Conservation (phyloP, 2,888 invertebrate species). For the Apotomis turbidana region DNA sequence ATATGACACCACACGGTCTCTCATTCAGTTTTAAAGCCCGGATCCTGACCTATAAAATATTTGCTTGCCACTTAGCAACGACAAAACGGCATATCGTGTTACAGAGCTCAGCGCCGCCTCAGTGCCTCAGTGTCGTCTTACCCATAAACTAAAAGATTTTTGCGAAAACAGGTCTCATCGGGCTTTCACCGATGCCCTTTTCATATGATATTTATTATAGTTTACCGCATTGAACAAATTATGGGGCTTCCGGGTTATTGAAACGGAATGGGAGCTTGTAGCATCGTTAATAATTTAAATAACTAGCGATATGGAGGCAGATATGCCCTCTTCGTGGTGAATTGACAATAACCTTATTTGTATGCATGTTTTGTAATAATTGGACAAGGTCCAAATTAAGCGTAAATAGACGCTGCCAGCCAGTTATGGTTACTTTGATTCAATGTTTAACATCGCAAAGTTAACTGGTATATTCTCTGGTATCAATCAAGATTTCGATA, state of each 20-base stretch:
- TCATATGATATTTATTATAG: slow-evolving; percentile 23
- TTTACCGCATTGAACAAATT: slow-evolving; percentile 18
- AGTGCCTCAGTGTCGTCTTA: slow-evolving; percentile 28
- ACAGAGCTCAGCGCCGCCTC: slow-evolving; percentile 31
- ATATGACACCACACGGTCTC: no score
- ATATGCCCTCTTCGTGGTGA: neutral
- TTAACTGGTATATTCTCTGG: no score
- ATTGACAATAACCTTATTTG: slow-evolving; percentile 10
- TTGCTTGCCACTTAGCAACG: slow-evolving; percentile 17
- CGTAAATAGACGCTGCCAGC: neutral
- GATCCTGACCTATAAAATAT: slow-evolving; percentile 8
- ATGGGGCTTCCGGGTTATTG: slow-evolving; percentile 16
- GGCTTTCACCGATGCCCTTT: slow-evolving; percentile 38
- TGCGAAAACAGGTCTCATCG: slow-evolving; percentile 18
- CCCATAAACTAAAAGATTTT: slow-evolving; percentile 29
- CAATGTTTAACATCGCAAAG: neutral
- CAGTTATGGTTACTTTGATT: neutral
- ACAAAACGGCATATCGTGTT: slow-evolving; percentile 28
- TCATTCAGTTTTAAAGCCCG: neutral
- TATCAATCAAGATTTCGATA: no score
- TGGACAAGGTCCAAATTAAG: neutral
- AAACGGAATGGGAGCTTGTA: slow-evolving; percentile 3
- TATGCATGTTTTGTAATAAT: slow-evolving; percentile 5
- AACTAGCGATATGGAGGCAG: slow-evolving; percentile 1
- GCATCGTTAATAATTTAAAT: slow-evolving; percentile 18